These are phyloP conservation scores for Anguilla anguilla DNA, from an alignment of 2,797 vertebrate genomes.

Conservation along the genomic window DNA sequence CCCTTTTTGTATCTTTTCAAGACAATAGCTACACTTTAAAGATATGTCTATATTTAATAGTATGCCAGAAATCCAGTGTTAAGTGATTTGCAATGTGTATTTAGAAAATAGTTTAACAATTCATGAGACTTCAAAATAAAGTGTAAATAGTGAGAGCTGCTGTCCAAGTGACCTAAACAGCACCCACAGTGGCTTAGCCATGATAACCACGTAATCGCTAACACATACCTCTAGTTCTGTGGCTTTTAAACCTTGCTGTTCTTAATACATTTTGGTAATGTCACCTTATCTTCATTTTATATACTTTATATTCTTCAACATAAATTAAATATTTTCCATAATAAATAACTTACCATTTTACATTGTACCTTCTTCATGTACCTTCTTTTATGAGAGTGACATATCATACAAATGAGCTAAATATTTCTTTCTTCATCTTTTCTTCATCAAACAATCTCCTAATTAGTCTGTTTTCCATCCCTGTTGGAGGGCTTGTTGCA, in stretches of 20 bases:
- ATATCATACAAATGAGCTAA: not conserved
- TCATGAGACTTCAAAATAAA: not conserved
- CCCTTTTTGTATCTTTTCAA: not conserved
- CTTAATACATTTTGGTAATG: no score
- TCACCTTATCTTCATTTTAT: no score
- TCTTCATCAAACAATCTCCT: not conserved
- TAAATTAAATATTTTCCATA: no score
- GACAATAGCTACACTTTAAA: not conserved
- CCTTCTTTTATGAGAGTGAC: not conserved
- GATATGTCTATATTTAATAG: not conserved
- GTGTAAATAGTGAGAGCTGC: not conserved
- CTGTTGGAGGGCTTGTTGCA: constrained; percentile 15
- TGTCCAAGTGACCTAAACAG: not conserved
- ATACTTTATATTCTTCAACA: no score
- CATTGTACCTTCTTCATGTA: no score
- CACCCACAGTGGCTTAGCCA: not conserved
- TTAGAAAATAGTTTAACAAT: not conserved
- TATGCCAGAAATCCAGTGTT: not conserved
- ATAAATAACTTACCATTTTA: no score
- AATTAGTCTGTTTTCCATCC: not conserved
- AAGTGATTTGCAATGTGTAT: not conserved
- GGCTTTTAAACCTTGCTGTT: no score
- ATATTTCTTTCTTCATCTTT: constrained; percentile 12
- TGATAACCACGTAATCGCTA: no score
- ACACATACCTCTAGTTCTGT: no score